Evolutionary conservation across 2,113 vertebrate genomes (phyloP), one percentile per base, ranked within the genome.

Genomic region (Misgurnus anguillicaudatus): DNA sequence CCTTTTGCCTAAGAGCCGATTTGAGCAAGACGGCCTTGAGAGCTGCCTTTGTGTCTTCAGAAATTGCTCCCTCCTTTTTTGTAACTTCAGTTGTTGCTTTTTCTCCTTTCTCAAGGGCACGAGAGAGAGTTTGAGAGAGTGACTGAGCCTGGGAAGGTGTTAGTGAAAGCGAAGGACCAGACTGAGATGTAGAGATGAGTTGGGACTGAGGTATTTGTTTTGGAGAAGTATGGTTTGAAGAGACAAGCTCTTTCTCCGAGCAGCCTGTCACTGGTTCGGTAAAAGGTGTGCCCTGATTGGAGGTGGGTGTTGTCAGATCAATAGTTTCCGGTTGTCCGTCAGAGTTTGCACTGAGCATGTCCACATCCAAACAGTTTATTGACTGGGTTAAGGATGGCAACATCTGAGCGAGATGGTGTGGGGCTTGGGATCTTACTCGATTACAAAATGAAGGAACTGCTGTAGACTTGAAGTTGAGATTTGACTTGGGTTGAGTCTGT

Each of bases 21-120:
- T 97, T 97, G 9, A 96, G 89, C 80, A 98, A 86, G 5, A 93
- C 94, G 0, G 96, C 96, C 84, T 95, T 98, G 4, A 98, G 95
- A 0, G 97, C 96, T 0, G 94, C 94, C 86, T 98, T 98, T 47
- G 97, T 97, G 77, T 97, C 95, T 5, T 97, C 94, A 0, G 97
- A 98, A 88, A 98, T 98, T 21, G 95, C 94, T 0, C 96, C 96
- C 4, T 97, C 96, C 73, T 91, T 93, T 76, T 95, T 93, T 2
- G 92, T 89, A 0, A 87, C 89, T 7, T 90, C 94, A 0, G 75
- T 84, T n/a, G 84, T 69, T 39, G 77, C 83, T 85, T 88, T 85
- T 10, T 69, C 72, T 36, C 81, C 89, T 81, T 90, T 92, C n/a
- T 86, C 87, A 64, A 93, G 86, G 6, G 93, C 91, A 72, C 89